phyloP scores from a whole-genome alignment of 2,888 invertebrate genomes.

The Ornithoptera priamus region DNA sequence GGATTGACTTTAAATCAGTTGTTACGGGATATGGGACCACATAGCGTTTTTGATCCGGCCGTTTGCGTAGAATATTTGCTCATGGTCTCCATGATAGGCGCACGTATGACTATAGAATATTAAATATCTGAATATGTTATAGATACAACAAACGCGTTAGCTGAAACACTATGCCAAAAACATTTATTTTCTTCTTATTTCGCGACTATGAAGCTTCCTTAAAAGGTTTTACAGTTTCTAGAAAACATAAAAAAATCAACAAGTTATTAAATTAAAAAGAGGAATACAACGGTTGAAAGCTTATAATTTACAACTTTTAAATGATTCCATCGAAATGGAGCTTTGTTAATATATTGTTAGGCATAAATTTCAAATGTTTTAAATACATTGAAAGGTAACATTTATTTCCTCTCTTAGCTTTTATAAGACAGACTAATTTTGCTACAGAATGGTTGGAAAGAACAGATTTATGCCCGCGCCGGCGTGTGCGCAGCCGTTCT shows the following conservation, averaged over 20 bases:
- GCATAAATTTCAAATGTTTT: not conserved
- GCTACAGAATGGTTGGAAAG: slow-evolving; percentile 54
- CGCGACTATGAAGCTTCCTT: too few relatives aligned
- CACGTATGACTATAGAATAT: slow-evolving; percentile 8
- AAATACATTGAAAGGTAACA: slow-evolving; percentile 1
- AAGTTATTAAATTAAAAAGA: too few relatives aligned
- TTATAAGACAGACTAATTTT: slow-evolving; percentile 33
- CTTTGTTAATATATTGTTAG: not conserved
- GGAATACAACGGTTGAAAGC: too few relatives aligned
- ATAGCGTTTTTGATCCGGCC: slow-evolving; percentile 19
- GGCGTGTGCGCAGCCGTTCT: slow-evolving; percentile 50
- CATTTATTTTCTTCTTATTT: too few relatives aligned
- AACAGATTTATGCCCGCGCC: slow-evolving; percentile 61
- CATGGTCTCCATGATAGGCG: not conserved
- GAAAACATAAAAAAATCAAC: too few relatives aligned
- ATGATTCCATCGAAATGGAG: not conserved
- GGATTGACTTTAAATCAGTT: slow-evolving; percentile 36
- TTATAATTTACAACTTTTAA: not conserved
- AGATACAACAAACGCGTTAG: not conserved
- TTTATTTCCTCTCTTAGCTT: slow-evolving; percentile 26
- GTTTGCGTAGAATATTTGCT: slow-evolving; percentile 11
- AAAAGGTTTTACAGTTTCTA: not conserved
- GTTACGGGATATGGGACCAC: slow-evolving; percentile 40
- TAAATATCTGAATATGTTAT: slow-evolving; percentile 6
- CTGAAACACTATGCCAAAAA: too few relatives aligned